Conservation (phyloP, 2,888 invertebrate genomes). For the Protonemura montana region DNA sequence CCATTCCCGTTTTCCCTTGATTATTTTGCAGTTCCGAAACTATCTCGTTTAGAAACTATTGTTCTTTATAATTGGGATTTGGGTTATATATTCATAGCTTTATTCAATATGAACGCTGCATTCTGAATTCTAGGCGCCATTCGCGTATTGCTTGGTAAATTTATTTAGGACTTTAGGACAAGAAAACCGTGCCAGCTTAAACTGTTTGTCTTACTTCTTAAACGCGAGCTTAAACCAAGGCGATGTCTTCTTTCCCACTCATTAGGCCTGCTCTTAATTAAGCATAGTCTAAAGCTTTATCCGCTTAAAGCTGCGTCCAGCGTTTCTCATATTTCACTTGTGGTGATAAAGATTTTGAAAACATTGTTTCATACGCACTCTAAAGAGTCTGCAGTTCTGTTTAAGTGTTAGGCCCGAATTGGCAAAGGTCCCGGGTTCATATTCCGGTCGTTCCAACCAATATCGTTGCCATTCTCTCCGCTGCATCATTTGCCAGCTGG, state of each 20-base stretch:
- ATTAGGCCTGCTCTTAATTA: constrained; percentile 7
- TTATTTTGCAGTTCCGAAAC: background rate
- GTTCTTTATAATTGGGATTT: background rate
- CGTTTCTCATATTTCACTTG: background rate
- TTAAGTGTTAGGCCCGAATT: background rate
- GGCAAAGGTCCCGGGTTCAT: background rate
- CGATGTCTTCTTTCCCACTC: constrained; percentile 7
- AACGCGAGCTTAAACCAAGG: background rate
- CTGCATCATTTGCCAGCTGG: background rate
- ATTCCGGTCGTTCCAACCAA: background rate
- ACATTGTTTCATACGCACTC: background rate
- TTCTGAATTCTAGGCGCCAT: background rate
- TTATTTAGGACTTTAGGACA: background rate
- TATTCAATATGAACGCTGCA: background rate
- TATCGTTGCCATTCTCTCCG: background rate
- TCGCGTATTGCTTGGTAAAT: background rate
- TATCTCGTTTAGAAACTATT: background rate
- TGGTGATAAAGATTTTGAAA: background rate
- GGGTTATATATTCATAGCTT: background rate
- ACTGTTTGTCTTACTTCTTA: background rate
- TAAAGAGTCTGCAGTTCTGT: background rate
- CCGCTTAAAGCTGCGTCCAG: constrained; percentile 1
- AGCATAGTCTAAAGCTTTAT: background rate
- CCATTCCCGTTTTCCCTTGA: background rate
- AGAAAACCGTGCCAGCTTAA: background rate